Evolutionary conservation across 2,113 vertebrate genomes (phyloP), one percentile per base, ranked within the genome.

Genomic region (Thalassarche chlororhynchos): DNA sequence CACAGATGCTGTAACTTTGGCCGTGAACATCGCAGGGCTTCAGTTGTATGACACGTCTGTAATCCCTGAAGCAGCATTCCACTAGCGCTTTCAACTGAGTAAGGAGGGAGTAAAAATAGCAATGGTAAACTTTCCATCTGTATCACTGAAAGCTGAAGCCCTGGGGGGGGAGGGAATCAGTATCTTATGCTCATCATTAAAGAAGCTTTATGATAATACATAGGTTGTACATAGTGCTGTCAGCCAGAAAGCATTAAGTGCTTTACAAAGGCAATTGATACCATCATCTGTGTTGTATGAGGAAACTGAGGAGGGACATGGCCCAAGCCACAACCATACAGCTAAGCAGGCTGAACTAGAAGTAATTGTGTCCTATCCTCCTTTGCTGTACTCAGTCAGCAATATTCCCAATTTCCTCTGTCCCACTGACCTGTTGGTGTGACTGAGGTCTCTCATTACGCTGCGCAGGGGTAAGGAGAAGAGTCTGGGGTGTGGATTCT

Each of bases 41-140:
- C 58, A 40, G 62, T 58, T 74, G 85, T 52, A 14, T 74, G 90
- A 32, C 57, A 31, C 0, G 5, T 70, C 79, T 74, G 57, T 49
- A 40, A 74, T 69, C 70, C 65, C 90, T 2, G 1, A 26, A 86
- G 93, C 79, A 84, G 83, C 87, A 32, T 92, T 88, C 71, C 75
- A n/a, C 32, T 54, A 20, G 51, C 0, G 2, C 80, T 89, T 75
- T 51, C 23, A 52, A 12, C 60, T 44, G 70, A 87, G 65, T 49
- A 21, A 82, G 62, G 68, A 51, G 57, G 57, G n/a, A 25, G 46
- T 81, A 88, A 94, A 95, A 96, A 88, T 86, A 91, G 93, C 84
- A 25, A 4, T 54, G 85, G 62, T 88, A 51, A 88, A 92, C 85
- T 88, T 91, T 24, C 47, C 54, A 15, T 70, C 58, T 76, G 44